Evolutionary conservation across 2,888 invertebrate genomes (phyloP).

Genomic region (Megaustenia siamemsis): DNA sequence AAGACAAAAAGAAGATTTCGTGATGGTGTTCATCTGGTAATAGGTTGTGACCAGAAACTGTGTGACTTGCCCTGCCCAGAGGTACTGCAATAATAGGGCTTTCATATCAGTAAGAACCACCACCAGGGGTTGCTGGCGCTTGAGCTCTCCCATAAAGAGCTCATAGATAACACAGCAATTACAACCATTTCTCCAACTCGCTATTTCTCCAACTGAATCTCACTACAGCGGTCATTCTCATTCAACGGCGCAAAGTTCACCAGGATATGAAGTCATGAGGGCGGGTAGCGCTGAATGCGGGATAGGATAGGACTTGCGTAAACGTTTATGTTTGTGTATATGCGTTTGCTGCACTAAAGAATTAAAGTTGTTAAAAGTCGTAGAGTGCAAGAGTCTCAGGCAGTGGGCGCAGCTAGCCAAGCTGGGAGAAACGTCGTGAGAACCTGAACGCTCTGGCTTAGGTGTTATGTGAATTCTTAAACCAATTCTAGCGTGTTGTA

Average conservation of each 20-base stretch:
- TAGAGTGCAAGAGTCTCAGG: neutral
- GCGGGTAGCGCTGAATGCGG: slow-evolving; percentile 11
- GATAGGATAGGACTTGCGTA: slow-evolving; percentile 20
- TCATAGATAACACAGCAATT: too few species aligned
- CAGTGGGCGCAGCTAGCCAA: slow-evolving; percentile 6
- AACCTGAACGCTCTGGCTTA: slow-evolving; percentile 1
- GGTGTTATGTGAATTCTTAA: neutral
- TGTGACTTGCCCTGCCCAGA: too few species aligned
- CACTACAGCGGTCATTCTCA: neutral
- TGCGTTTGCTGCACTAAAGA: neutral
- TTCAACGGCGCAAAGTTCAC: neutral
- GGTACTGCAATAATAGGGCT: too few species aligned
- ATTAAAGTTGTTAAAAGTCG: neutral
- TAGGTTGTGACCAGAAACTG: too few species aligned
- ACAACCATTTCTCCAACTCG: neutral
- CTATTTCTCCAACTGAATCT: neutral
- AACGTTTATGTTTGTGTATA: slow-evolving; percentile 33
- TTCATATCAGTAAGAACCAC: too few species aligned
- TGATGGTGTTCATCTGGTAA: too few species aligned
- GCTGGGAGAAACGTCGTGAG: neutral
- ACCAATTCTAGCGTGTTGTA: neutral
- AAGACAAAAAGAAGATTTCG: too few species aligned
- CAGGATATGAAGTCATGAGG: slow-evolving; percentile 21
- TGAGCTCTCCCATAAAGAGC: too few species aligned
- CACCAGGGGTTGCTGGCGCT: too few species aligned